Base-by-base conservation (phyloP, 2,797 vertebrate genomes). In the Myotis myotis region DNA sequence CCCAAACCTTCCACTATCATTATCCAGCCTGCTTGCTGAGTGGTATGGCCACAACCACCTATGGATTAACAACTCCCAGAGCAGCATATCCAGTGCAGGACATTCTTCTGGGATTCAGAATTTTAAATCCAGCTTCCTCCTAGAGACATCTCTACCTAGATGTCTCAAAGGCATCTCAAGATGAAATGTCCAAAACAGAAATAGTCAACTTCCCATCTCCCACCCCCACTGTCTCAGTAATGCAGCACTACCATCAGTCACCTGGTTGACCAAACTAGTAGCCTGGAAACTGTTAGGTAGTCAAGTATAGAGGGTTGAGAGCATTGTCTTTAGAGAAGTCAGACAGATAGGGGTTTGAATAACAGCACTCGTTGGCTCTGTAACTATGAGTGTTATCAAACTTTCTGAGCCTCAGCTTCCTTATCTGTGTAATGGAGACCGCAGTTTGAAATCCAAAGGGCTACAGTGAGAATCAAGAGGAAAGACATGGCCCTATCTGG, bases 351-450 rank as follows among this genome's bases (percentile, higher is more conserved):
- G 8, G 5, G 41, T 92, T 71, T 71, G 7, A 72, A 60, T 57
- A 93, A 85, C 13, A 62, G 15, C 33, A 88, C 10, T 85, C 28
- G 53, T 0, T 55, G 72, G 74, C 53, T 92, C 76, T 71, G 12
- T 70, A 57, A 55, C 70, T 41, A 30, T 38, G 5, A 88, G 47
- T 72, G 10, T 84, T 81, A 93, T 3, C 85, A 80, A 92, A 81
- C 47, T 89, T 96, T 93, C 57, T 95, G 16, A 85, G 72, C 30
- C 41, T 83, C 23, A 64, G 16, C 79, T 91, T 96, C 83, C 70
- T 86, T 86, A 82, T 86, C 81, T 93, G n/a, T 41, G 88, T 62
- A 93, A 89, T 23, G 44, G 23, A 15, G 64, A 93, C 33, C 88
- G 90, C 19, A 92, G 23, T 36, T 83, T 47, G 95, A 91, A 93